Conservation (phyloP, 2,113 vertebrate species). For the Python bivittatus region DNA sequence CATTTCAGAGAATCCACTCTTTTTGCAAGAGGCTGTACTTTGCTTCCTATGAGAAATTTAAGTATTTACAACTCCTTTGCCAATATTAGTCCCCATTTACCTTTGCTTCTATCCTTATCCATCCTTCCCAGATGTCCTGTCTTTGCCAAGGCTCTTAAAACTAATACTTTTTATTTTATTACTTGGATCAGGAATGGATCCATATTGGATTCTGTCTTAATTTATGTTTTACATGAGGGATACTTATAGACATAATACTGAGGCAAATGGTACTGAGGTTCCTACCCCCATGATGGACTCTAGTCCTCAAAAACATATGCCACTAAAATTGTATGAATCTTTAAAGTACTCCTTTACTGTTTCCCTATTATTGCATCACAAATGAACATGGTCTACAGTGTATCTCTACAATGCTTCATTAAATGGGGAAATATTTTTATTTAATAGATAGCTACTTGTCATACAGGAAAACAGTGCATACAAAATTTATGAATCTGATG, state of each 20-base stretch:
- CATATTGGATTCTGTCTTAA: not conserved
- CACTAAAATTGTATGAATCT: not conserved
- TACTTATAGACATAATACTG: not conserved
- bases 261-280: not conserved
- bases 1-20: not conserved
- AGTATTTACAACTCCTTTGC: not conserved
- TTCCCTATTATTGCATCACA: not conserved
- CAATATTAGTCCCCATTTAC: not conserved
- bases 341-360: not conserved
- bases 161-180: not conserved
- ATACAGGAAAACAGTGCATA: not conserved
- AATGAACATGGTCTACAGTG: not conserved
- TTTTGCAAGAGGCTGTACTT: not conserved
- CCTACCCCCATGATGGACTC: not conserved
- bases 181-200: not conserved
- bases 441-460: not conserved
- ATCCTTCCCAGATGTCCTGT: not conserved
- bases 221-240: not conserved
- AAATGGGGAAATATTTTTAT: not conserved
- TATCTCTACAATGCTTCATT: not conserved
- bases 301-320: not conserved
- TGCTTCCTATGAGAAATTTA: not conserved
- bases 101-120: not conserved
- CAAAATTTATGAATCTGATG: not conserved
- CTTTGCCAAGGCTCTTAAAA: not conserved